A percentile compares a stretch with the other conserved stretches of the same genome.
Conservation (phyloP, 1,140 invertebrate genomes). For the Hestina assimilis region DNA sequence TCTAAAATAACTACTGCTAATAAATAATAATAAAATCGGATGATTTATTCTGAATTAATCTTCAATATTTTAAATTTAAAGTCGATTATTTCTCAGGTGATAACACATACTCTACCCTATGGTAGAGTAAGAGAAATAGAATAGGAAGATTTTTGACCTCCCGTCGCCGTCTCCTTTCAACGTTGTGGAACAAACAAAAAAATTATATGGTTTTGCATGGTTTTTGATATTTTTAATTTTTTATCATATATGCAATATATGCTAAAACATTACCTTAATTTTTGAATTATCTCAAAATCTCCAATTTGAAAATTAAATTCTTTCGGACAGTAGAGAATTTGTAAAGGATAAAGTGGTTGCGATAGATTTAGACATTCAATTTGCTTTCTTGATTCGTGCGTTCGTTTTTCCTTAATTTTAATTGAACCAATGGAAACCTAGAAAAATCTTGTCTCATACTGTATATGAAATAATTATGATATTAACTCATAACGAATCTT, state of each 20-base stretch:
- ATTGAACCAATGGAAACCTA: not conserved
- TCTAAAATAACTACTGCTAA: no score
- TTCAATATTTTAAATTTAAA: no score
- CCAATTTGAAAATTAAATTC: slow-evolving; percentile 12
- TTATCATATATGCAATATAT: not conserved
- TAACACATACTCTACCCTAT: no score
- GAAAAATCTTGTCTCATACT: not conserved
- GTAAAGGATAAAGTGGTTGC: slow-evolving; percentile 3
- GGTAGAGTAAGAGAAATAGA: no score
- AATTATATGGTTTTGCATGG: no score
- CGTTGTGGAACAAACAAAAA: no score
- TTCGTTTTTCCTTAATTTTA: not conserved
- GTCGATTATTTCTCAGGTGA: no score
- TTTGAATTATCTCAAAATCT: slow-evolving; percentile 10
- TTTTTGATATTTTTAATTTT: not conserved
- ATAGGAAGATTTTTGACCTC: no score
- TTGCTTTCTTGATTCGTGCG: not conserved
- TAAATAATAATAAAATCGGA: no score
- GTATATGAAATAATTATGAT: not conserved
- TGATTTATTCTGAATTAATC: no score
- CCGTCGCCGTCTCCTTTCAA: no score
- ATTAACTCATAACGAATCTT: no score
- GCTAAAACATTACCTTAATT: slow-evolving; percentile 12
- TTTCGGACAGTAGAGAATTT: not conserved
- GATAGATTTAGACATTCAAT: not conserved